A percentile compares a stretch with the other conserved stretches of the same genome.
Evolutionary conservation across 2,113 vertebrate genomes (phyloP).

Genomic region (Glaucomys volans): DNA sequence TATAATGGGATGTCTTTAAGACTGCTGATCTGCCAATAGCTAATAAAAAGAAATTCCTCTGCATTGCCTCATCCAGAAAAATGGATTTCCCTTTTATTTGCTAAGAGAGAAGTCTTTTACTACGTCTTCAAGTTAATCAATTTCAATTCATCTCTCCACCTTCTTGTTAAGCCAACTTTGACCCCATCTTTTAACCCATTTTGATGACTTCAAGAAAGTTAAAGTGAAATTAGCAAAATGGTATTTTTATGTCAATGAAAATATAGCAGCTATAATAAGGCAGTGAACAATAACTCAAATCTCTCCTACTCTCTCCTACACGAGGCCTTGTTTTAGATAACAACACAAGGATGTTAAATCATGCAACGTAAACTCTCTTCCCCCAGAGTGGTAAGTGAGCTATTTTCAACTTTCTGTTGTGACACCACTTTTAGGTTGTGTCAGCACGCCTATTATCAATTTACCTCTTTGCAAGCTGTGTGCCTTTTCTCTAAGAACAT

Average conservation of each 20-base stretch:
- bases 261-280: not conserved
- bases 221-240: constrained; percentile 71
- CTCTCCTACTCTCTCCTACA: not conserved
- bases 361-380: constrained; percentile 60
- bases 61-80: constrained; percentile 41
- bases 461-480: constrained; percentile 42
- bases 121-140: constrained; percentile 51
- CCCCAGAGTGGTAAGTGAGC: constrained; percentile 49
- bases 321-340: not conserved
- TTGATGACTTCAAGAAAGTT: constrained; percentile 47
- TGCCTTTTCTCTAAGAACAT: constrained; percentile 20
- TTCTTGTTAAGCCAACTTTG: constrained; percentile 39
- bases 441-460: constrained; percentile 58
- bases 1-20: constrained; percentile 60
- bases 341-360: constrained; percentile 44
- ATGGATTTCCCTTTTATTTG: constrained; percentile 51
- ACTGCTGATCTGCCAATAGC: constrained; percentile 37
- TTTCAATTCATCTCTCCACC: constrained; percentile 61
- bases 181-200: constrained; percentile 37
- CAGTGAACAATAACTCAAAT: not conserved
- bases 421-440: constrained; percentile 58
- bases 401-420: constrained; percentile 71
- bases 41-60: constrained; percentile 28
- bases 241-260: constrained; percentile 46
- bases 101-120: constrained; percentile 42